Evolutionary conservation across 2,113 vertebrate species (phyloP).

Genomic region (Xiphias gladius): DNA sequence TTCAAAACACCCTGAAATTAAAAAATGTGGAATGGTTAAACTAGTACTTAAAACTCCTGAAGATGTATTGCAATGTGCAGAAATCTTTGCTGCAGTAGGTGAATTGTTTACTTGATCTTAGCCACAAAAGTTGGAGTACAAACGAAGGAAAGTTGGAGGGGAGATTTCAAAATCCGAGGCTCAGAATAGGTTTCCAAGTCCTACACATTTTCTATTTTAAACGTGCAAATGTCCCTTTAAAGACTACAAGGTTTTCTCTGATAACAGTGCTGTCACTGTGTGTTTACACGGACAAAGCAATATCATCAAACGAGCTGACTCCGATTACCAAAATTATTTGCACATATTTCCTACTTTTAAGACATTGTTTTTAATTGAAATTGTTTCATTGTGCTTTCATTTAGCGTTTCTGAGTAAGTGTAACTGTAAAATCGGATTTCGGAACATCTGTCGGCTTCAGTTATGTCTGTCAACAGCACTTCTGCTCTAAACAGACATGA

Average conservation of each 20-base stretch:
- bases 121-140: not conserved
- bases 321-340: not conserved
- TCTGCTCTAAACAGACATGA: not conserved
- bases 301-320: not conserved
- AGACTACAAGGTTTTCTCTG: not conserved
- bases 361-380: not conserved
- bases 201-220: conserved; percentile 1
- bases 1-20: conserved; percentile 15
- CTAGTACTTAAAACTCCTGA: not conserved
- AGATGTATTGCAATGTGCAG: not conserved
- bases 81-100: not conserved
- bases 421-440: not conserved
- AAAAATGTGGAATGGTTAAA: conserved; percentile 5
- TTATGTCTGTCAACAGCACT: not conserved
- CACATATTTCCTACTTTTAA: not conserved
- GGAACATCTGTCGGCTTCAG: too few relatives aligned
- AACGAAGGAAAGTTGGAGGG: not conserved
- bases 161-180: conserved; percentile 19
- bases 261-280: not conserved
- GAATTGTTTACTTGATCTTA: not conserved
- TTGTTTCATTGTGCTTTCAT: conserved; percentile 40
- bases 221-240: not conserved
- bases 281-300: not conserved
- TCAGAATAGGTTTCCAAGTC: conserved; percentile 17
- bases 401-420: not conserved